phyloP scores from a whole-genome alignment of 2,797 vertebrate genomes.

The Hozukius guyotensis region DNA sequence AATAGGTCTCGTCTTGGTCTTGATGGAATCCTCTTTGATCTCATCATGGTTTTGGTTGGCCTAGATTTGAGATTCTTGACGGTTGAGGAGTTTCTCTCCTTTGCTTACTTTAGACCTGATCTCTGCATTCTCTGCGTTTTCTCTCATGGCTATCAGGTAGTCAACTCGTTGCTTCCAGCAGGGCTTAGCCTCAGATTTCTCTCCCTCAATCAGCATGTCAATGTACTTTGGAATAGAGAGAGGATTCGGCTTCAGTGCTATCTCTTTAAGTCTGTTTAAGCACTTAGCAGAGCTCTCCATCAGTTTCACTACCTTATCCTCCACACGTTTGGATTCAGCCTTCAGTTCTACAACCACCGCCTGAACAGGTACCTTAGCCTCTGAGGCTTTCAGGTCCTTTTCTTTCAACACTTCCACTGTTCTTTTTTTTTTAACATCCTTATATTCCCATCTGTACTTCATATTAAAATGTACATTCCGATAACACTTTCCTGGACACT shows the following conservation, averaged over 20 bases:
- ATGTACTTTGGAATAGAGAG: constrained; percentile 55
- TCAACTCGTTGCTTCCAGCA: constrained; percentile 27
- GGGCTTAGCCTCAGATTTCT: not conserved
- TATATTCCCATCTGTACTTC: constrained; percentile 21
- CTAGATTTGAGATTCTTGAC: too few relatives aligned
- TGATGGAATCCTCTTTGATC: too few relatives aligned
- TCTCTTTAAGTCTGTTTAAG: constrained; percentile 46
- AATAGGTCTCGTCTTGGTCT: too few relatives aligned
- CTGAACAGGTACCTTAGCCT: not conserved
- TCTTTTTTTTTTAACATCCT: not conserved
- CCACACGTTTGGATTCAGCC: not conserved
- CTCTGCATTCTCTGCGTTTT: not conserved
- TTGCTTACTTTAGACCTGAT: not conserved
- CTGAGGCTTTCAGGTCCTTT: constrained; percentile 32
- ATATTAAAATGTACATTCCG: constrained; percentile 39
- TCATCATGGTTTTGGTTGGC: too few relatives aligned
- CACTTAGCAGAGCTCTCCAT: not conserved
- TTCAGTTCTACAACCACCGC: not conserved
- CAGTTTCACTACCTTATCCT: not conserved
- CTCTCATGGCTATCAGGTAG: not conserved
- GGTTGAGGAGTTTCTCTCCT: not conserved
- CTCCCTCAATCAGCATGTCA: constrained; percentile 29
- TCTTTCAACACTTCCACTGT: constrained; percentile 31
- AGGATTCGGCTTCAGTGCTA: constrained; percentile 49
- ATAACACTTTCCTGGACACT: constrained; percentile 33